Percentiles rank a stretch among this genome's conserved stretches.
These are phyloP conservation scores for Drosophila pectinifera DNA, from an alignment of 1,140 invertebrate genomes.

Conservation along the genomic window DNA sequence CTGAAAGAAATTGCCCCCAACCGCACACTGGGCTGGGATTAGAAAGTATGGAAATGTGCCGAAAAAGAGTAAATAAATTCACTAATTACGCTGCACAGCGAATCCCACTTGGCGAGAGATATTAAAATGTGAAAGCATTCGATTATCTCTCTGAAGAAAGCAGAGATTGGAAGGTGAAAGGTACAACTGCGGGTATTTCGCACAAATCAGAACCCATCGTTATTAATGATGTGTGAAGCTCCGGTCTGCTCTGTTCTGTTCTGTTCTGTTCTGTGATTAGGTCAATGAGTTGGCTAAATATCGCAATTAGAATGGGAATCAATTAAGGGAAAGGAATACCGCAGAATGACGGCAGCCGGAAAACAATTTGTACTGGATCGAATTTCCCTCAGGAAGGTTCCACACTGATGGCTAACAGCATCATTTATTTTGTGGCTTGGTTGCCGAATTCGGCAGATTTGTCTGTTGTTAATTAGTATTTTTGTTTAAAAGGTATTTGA, in stretches of 20 bases:
- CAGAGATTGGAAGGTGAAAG: slow-evolving; percentile 35
- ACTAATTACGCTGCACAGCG: slow-evolving; percentile 23
- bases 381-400: slow-evolving; percentile 4
- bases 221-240: slow-evolving; percentile 45
- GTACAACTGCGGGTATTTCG: slow-evolving; percentile 17
- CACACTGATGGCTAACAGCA: background rate
- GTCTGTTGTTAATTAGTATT: slow-evolving; percentile 13
- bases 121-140: slow-evolving; percentile 53
- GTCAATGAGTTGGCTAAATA: slow-evolving; percentile 52
- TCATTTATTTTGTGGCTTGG: slow-evolving; percentile 21
- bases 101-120: slow-evolving; percentile 17
- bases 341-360: slow-evolving; percentile 25
- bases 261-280: slow-evolving; percentile 22
- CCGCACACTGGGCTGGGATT: slow-evolving; percentile 44
- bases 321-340: slow-evolving; percentile 34
- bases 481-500: slow-evolving; percentile 7
- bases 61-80: slow-evolving; percentile 16
- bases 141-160: slow-evolving; percentile 5
- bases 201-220: slow-evolving; percentile 25
- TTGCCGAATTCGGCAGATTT: slow-evolving; percentile 7
- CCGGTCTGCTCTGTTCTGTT: background rate
- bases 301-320: slow-evolving; percentile 49
- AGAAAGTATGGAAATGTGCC: slow-evolving; percentile 40
- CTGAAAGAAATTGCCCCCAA: slow-evolving; percentile 30
- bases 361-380: slow-evolving; percentile 30